phyloP scores from a whole-genome alignment of 2,113 vertebrate species.

The Ptilonorhynchus violaceus region DNA sequence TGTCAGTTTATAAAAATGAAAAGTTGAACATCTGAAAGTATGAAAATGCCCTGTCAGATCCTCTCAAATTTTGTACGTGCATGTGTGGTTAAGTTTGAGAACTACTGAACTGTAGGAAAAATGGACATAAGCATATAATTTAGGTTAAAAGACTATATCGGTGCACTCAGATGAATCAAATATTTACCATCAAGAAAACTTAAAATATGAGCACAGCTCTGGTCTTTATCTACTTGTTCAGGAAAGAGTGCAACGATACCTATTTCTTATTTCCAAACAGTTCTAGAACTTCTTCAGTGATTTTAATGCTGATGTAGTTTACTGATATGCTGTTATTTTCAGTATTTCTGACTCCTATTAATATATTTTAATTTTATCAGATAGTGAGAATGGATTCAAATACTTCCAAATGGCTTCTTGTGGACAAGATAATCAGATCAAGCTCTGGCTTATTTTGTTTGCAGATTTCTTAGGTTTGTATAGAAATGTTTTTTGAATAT shows the following conservation, averaged over 20 bases:
- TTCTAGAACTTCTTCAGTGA: not conserved
- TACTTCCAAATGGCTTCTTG: constrained; percentile 85
- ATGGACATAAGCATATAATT: not conserved
- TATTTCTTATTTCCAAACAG: not conserved
- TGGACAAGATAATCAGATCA: constrained; percentile 86
- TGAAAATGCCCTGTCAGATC: not conserved
- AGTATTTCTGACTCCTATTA: not conserved
- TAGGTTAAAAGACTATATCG: not conserved
- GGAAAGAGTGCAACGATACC: not conserved
- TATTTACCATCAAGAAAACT: not conserved
- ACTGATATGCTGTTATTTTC: not conserved
- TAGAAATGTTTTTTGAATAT: not conserved
- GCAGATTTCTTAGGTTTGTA: constrained; percentile 76
- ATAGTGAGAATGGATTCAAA: constrained; percentile 46
- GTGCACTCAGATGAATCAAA: not conserved
- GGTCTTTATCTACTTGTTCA: not conserved
- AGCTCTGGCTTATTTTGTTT: constrained; percentile 83
- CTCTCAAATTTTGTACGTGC: not conserved
- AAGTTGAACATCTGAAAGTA: not conserved
- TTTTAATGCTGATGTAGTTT: not conserved
- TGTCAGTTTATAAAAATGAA: not conserved
- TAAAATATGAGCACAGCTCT: not conserved
- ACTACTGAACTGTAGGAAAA: not conserved
- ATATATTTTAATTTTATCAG: constrained; percentile 60
- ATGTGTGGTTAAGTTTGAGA: not conserved